Conservation (phyloP, 2,888 invertebrate species). For the Xanthia togata region DNA sequence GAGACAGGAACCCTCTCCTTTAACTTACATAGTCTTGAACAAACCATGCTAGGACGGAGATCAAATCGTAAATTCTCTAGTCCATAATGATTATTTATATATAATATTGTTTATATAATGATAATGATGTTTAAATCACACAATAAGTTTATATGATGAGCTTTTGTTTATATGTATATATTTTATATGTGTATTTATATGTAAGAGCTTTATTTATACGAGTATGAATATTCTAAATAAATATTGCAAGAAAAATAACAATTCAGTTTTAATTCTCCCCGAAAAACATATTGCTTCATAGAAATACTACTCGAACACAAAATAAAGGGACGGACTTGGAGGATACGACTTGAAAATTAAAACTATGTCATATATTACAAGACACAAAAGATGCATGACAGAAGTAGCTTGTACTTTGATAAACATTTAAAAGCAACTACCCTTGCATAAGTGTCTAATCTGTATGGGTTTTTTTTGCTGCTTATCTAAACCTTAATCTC, state of each 20-base stretch:
- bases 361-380: not conserved
- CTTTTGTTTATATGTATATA: not conserved
- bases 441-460: slow-evolving; percentile 12
- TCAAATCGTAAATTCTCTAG: slow-evolving; percentile 67
- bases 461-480: not conserved
- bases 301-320: not conserved
- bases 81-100: slow-evolving; percentile 59
- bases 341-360: no score
- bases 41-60: slow-evolving; percentile 72
- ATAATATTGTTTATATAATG: no score
- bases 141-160: slow-evolving; percentile 37
- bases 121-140: slow-evolving; percentile 33
- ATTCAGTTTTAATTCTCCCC: slow-evolving; percentile 3
- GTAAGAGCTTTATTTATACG: slow-evolving; percentile 21
- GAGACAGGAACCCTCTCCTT: slow-evolving; percentile 73
- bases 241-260: slow-evolving; percentile 11
- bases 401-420: not conserved
- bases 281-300: not conserved
- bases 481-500: slow-evolving; percentile 27
- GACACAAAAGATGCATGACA: not conserved
- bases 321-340: no score
- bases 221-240: slow-evolving; percentile 27
- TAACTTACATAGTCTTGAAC: slow-evolving; percentile 82
- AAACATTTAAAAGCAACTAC: slow-evolving; percentile 1
- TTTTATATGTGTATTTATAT: no score